Evolutionary conservation across 2,797 vertebrate genomes (phyloP), one percentile per base, ranked within the genome.

Genomic region (Gallinago stenura): DNA sequence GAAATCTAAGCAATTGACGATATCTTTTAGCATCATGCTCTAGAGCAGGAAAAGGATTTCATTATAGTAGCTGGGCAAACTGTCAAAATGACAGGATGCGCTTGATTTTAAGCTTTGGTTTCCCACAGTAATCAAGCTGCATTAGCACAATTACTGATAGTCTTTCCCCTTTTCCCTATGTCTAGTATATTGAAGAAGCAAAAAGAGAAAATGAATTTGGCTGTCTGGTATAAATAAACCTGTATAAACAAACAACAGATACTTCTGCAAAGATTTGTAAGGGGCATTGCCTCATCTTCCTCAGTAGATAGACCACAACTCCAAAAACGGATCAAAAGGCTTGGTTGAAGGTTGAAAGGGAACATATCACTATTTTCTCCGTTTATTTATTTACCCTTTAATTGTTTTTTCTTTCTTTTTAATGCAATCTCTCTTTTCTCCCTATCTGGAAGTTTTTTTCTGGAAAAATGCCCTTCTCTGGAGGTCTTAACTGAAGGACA

Each of bases 31-130:
- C 64, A 87, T 70, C 26, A 26, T 21, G 22, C 65, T 37, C 6
- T 53, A 78, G 35, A 92, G 30, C 65, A 92, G 61, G 28, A 94
- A 61, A 56, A 68, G 31, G 33, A 80, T 97, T 90, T 92, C 56
- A 57, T 71, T 41, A 46, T 7, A 56, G 30, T 10, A 58, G 61
- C 79, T 41, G 69, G 33, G 31, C 33, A 33, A 89, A 73, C 64
- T 81, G 46, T 14, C 90, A 90, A 90, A 93, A 89, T 77, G 21
- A 68, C 17, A 91, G 65, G 72, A 90, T 77, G 90, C 45, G 37
- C 22, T 50, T 45, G 31, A 72, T 78, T 87, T 94, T 48, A 65
- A 77, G 45, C 33, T 93, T 68, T 60, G 39, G 24, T 73, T 84
- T 90, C 58, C 75, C 80, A 37, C 30, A 89, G 35, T 30, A 76